These are phyloP conservation scores for Pharmacophagus antenor DNA, from an alignment of 2,888 invertebrate genomes.

Conservation along the genomic window DNA sequence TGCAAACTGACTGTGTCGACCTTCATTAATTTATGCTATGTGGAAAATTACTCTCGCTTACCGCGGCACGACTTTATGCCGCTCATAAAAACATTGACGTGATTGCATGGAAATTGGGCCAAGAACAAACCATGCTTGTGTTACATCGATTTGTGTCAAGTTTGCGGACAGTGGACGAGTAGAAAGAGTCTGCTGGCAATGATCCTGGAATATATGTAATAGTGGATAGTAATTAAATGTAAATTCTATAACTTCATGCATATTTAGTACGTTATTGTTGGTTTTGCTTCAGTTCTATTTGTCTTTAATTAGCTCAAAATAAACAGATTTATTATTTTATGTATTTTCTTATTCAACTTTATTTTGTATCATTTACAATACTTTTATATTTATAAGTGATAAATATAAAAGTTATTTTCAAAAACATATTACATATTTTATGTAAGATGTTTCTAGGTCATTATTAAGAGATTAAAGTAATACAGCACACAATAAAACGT, in stretches of 20 bases:
- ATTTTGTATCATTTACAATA: no score
- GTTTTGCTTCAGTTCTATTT: no score
- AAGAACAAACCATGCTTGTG: constrained; percentile 29
- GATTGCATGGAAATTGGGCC: constrained; percentile 33
- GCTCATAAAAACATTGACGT: constrained; percentile 33
- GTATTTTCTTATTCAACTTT: no score
- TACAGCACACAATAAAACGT: constrained; percentile 50
- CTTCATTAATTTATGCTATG: constrained; percentile 44
- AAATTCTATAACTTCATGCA: neutral
- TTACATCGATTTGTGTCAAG: constrained; percentile 23
- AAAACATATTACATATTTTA: neutral
- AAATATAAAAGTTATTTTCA: no score
- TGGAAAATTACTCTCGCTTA: constrained; percentile 51
- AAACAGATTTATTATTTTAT: no score
- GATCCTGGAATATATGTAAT: constrained; percentile 7
- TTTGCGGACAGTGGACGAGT: constrained; percentile 3
- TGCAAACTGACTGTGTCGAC: constrained; percentile 29
- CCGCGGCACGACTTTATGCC: constrained; percentile 37
- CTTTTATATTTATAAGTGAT: no score
- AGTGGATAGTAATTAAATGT: neutral
- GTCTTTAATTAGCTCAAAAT: no score
- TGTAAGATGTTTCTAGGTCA: neutral
- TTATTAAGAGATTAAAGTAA: neutral
- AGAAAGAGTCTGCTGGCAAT: constrained; percentile 9
- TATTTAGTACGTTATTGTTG: no score